Conservation (phyloP, 2,797 vertebrate genomes). For the Tenualosa ilisha region DNA sequence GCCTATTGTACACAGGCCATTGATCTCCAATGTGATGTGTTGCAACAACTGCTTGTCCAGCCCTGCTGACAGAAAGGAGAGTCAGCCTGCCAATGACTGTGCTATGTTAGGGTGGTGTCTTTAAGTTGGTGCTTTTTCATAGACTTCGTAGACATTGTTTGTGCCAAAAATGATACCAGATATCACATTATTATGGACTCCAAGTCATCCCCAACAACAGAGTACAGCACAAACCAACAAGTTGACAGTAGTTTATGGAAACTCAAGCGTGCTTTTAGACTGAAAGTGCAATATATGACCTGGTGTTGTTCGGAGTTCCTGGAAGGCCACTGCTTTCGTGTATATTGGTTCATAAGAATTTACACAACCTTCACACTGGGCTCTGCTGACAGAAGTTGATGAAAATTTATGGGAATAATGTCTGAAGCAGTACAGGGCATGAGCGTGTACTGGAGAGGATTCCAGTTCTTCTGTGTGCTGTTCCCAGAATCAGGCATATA, state of each 20-base stretch:
- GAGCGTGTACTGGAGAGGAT: not conserved
- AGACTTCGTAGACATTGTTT: no score
- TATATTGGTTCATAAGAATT: not conserved
- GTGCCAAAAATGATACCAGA: no score
- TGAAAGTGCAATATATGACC: not conserved
- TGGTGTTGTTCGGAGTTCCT: not conserved
- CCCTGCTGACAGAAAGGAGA: not conserved
- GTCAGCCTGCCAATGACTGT: not conserved
- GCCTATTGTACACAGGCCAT: slow-evolving; percentile 29
- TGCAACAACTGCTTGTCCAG: slow-evolving; percentile 32
- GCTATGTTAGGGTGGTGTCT: not conserved
- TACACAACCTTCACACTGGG: not conserved
- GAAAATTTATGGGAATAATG: no score
- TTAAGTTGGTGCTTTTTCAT: not conserved
- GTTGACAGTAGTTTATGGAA: not conserved
- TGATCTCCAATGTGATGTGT: slow-evolving; percentile 41
- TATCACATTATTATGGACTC: no score
- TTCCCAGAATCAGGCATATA: not conserved
- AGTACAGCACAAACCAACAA: no score
- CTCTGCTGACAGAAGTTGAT: no score
- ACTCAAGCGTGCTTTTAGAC: not conserved
- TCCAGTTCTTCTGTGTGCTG: not conserved
- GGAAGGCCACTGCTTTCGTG: not conserved
- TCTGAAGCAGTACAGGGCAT: not conserved
- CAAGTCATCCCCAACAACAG: no score